Evolutionary conservation across 1,140 invertebrate species (phyloP).

Genomic region (Drosophila parvula): DNA sequence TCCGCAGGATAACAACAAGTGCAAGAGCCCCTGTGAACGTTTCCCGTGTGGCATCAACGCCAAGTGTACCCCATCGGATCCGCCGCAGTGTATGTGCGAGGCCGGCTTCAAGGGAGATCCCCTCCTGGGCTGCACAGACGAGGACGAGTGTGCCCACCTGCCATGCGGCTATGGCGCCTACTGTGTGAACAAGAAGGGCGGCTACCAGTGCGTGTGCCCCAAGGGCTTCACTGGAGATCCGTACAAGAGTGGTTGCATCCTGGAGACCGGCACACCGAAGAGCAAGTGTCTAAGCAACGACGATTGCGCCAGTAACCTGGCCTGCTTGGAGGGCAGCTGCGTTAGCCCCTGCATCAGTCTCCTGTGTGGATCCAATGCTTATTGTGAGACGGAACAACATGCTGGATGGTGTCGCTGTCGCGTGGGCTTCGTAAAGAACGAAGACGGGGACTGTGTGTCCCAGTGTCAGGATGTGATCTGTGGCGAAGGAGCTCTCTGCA

Average conservation of each 20-base stretch:
- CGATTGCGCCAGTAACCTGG: slow-evolving; percentile 91
- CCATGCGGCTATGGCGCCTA: slow-evolving; percentile 94
- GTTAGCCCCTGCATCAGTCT: slow-evolving; percentile 91
- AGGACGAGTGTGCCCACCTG: slow-evolving; percentile 90
- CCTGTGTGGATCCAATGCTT: slow-evolving; percentile 92
- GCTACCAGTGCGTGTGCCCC: slow-evolving; percentile 93
- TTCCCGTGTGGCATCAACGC: slow-evolving; percentile 96
- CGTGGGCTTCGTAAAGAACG: slow-evolving; percentile 91
- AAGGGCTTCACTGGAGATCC: slow-evolving; percentile 92
- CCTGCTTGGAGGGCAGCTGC: slow-evolving; percentile 91
- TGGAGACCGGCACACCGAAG: slow-evolving; percentile 83
- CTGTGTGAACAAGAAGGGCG: slow-evolving; percentile 93
- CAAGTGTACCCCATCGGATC: slow-evolving; percentile 94
- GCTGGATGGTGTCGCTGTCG: slow-evolving; percentile 94
- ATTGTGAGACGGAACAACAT: slow-evolving; percentile 94
- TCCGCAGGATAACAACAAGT: slow-evolving; percentile 90
- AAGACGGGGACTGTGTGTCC: slow-evolving; percentile 91
- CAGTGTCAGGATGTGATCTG: slow-evolving; percentile 92
- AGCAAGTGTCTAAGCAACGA: slow-evolving; percentile 89
- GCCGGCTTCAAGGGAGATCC: slow-evolving; percentile 93
- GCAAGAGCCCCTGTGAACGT: slow-evolving; percentile 94
- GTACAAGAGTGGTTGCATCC: slow-evolving; percentile 91
- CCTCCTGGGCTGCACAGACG: slow-evolving; percentile 91
- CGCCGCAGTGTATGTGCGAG: slow-evolving; percentile 94
- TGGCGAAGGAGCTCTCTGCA: slow-evolving; percentile 92